Percentiles rank a stretch among this genome's conserved stretches.
These are phyloP conservation scores for Trachurus trachurus DNA, from an alignment of 2,797 vertebrate genomes.

Conservation along the genomic window DNA sequence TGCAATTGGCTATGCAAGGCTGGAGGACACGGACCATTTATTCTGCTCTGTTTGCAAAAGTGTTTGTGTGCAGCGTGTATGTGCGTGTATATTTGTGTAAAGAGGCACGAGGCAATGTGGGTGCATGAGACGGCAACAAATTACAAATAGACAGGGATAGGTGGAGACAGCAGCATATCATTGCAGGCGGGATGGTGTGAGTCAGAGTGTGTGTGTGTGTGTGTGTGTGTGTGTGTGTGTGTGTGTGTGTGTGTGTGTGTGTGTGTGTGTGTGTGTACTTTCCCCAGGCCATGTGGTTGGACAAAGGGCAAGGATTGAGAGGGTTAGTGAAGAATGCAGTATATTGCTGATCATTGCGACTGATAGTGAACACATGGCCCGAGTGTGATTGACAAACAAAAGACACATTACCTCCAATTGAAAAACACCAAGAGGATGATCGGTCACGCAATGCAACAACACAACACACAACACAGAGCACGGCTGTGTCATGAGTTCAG, in stretches of 20 bases:
- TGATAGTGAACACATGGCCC: constrained; percentile 50
- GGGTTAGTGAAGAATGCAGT: constrained; percentile 73
- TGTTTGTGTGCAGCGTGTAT: constrained; percentile 14
- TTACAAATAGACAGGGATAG: constrained; percentile 40
- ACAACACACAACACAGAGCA: constrained; percentile 1
- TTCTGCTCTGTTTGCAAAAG: constrained; percentile 61
- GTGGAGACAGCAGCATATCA: constrained; percentile 26
- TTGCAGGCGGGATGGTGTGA: constrained; percentile 13
- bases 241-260: neutral
- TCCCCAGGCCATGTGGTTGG: constrained; percentile 25
- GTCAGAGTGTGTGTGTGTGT: neutral
- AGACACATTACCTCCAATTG: constrained; percentile 31
- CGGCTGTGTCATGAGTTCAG: constrained; percentile 25
- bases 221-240: constrained; percentile 25
- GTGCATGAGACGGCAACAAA: constrained; percentile 46
- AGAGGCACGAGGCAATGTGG: constrained; percentile 11
- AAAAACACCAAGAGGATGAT: constrained; percentile 38
- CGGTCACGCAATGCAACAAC: constrained; percentile 29
- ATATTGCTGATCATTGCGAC: constrained; percentile 61
- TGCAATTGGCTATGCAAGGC: constrained; percentile 63
- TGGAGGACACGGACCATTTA: constrained; percentile 72
- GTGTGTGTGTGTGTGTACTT: constrained; percentile 12
- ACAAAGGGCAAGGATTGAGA: constrained; percentile 70
- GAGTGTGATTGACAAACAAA: constrained; percentile 59
- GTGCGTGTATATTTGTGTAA: neutral